These are phyloP conservation scores for Drosophila nr. medialis DNA, from an alignment of 2,888 invertebrate genomes.

Conservation along the genomic window DNA sequence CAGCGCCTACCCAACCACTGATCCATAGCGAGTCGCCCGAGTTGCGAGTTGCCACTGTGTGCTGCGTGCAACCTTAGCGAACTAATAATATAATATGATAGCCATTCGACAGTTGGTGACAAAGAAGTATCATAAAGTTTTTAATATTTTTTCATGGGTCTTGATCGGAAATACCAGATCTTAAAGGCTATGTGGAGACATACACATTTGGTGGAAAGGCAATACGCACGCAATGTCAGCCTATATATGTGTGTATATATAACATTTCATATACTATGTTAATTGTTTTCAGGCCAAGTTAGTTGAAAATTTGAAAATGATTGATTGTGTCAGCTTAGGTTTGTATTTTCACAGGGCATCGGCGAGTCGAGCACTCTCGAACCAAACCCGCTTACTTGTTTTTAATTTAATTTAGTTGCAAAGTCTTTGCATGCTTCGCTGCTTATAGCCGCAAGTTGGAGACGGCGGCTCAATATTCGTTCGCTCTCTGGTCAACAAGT, in stretches of 20 bases:
- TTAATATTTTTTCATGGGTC: background rate
- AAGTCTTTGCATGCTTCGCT: conserved; percentile 63
- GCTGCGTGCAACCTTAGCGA: conserved; percentile 57
- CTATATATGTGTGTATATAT: background rate
- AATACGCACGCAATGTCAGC: no score
- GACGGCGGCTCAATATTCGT: conserved; percentile 8
- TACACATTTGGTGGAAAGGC: background rate
- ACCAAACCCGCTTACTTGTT: conserved; percentile 14
- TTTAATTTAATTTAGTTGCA: conserved; percentile 73
- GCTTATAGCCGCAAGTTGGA: conserved; percentile 28
- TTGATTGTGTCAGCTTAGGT: background rate
- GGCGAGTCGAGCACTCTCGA: background rate
- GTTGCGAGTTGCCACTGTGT: conserved; percentile 16
- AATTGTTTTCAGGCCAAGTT: background rate
- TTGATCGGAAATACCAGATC: background rate
- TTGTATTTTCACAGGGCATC: conserved; percentile 3
- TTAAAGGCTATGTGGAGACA: background rate
- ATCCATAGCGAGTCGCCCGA: conserved; percentile 35
- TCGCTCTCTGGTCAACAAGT: conserved; percentile 33
- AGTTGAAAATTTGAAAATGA: background rate
- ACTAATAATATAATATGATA: conserved; percentile 41
- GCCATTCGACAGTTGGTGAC: background rate
- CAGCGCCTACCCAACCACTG: conserved; percentile 17
- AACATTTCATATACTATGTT: background rate
- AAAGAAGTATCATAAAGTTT: background rate